These are phyloP conservation scores for Aphidius gifuensis DNA, from an alignment of 1,140 invertebrate species.

Conservation along the genomic window DNA sequence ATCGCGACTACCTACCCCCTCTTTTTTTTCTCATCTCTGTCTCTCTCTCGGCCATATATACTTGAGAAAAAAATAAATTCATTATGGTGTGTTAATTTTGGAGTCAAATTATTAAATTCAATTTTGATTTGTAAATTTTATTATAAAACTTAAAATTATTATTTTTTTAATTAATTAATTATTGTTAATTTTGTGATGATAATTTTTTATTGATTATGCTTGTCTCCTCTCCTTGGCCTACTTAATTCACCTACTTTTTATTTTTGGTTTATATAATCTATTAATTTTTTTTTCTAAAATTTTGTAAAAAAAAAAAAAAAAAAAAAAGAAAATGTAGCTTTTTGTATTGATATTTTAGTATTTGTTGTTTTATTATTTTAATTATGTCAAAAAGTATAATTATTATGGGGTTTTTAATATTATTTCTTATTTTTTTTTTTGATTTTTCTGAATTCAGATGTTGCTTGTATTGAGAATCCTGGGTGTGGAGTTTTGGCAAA, in stretches of 20 bases:
- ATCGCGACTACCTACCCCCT: too few species aligned
- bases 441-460: slow-evolving; percentile 46
- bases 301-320: too few species aligned
- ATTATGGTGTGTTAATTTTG: too few species aligned
- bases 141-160: too few species aligned
- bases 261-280: slow-evolving; percentile 1
- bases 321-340: too few species aligned
- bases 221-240: slow-evolving; percentile 15
- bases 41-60: slow-evolving; percentile 3
- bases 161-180: not conserved
- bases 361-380: not conserved
- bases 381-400: not conserved
- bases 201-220: not conserved
- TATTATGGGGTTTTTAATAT: slow-evolving; percentile 33
- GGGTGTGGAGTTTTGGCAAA: slow-evolving; percentile 43
- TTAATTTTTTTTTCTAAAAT: not conserved
- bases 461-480: slow-evolving; percentile 47
- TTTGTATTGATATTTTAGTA: too few species aligned
- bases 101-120: too few species aligned
- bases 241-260: slow-evolving; percentile 7
- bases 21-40: too few species aligned
- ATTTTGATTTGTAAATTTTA: too few species aligned
- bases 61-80: not conserved
- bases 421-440: slow-evolving; percentile 30
- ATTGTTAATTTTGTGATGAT: not conserved